These are phyloP conservation scores for Ormyrus thymus DNA, from an alignment of 2,888 invertebrate species.

Conservation along the genomic window DNA sequence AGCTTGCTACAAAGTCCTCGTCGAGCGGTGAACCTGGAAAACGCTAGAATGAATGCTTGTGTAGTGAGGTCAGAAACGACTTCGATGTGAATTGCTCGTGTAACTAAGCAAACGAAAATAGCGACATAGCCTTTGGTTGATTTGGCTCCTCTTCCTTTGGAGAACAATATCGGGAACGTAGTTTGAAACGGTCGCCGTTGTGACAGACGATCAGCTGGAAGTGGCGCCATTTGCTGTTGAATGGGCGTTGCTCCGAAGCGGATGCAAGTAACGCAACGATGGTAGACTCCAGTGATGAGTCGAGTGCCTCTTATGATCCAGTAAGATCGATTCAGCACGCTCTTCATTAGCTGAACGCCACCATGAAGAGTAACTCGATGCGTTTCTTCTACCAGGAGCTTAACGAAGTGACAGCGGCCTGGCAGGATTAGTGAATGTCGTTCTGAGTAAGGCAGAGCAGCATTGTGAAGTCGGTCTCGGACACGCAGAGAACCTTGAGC, in stretches of 20 bases:
- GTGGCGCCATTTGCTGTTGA: slow-evolving; percentile 1
- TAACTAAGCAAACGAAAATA: background rate
- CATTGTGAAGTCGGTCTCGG: background rate
- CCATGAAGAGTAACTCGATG: background rate
- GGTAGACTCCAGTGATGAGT: background rate
- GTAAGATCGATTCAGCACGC: background rate
- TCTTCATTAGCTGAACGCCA: background rate
- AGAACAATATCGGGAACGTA: background rate
- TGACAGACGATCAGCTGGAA: background rate
- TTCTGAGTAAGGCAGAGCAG: background rate
- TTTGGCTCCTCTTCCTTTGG: background rate
- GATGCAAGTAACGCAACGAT: background rate
- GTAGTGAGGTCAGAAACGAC: background rate
- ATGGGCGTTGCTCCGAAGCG: background rate
- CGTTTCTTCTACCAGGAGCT: background rate
- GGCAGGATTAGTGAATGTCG: background rate
- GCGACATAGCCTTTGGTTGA: background rate
- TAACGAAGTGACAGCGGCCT: background rate
- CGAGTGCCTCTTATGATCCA: background rate
- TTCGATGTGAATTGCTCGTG: background rate
- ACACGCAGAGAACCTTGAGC: no score
- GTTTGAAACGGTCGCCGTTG: background rate
- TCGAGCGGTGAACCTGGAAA: background rate
- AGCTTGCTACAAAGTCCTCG: background rate
- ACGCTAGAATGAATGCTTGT: no score